Conservation (phyloP, 2,888 invertebrate genomes). For the Philonicus albiceps region DNA sequence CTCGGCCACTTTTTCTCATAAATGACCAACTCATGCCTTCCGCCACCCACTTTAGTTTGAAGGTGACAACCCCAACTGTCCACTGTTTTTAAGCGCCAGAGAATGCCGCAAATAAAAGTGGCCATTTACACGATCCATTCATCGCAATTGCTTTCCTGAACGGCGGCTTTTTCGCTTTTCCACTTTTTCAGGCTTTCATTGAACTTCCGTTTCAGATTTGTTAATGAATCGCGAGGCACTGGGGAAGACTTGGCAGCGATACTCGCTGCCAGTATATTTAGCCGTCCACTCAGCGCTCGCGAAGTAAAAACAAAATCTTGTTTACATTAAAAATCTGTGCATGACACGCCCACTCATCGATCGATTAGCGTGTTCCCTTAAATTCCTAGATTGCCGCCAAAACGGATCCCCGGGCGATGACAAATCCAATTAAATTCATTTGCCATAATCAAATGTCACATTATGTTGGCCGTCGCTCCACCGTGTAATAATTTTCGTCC, state of each 20-base stretch:
- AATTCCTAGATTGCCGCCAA: background rate
- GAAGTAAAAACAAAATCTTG: background rate
- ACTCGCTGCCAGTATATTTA: background rate
- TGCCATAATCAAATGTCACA: slow-evolving; percentile 21
- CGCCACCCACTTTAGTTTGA: background rate
- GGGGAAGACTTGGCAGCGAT: background rate
- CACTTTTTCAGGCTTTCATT: background rate
- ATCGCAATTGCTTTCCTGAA: background rate
- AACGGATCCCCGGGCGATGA: background rate
- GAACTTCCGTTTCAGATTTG: background rate
- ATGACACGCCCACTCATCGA: background rate
- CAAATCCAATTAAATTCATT: slow-evolving; percentile 27
- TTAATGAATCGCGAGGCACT: background rate
- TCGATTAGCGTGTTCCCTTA: background rate
- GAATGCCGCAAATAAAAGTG: background rate
- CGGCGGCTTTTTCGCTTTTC: background rate
- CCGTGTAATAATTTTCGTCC: slow-evolving; percentile 12
- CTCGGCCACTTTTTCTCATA: background rate
- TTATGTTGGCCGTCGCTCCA: background rate
- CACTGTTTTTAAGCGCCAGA: background rate
- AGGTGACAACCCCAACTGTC: background rate
- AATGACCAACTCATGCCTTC: background rate
- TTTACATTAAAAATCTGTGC: background rate
- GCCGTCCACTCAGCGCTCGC: background rate
- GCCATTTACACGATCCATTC: background rate